Conservation (phyloP, 2,888 invertebrate species). For the Capitulum mitella region DNA sequence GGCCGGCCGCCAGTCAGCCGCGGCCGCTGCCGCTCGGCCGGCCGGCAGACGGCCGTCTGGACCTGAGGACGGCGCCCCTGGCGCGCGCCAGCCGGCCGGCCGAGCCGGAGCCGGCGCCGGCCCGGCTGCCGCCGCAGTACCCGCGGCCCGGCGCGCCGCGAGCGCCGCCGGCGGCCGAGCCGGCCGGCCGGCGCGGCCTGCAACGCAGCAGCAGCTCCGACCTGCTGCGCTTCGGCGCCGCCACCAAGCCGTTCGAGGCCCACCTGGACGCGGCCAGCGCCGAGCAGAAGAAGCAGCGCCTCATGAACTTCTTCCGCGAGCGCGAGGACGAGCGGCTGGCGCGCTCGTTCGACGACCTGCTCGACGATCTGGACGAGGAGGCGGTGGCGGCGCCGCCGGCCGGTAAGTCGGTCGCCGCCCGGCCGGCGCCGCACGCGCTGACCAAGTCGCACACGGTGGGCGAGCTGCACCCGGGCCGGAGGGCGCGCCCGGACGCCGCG, state of each 20-base stretch:
- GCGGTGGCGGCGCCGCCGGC: not conserved
- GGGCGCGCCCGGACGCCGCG: not conserved
- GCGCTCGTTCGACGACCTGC: slow-evolving; percentile 1
- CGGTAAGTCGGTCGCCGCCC: slow-evolving; percentile 6
- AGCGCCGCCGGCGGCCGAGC: slow-evolving; percentile 31
- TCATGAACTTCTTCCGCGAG: not conserved
- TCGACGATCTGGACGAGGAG: not conserved
- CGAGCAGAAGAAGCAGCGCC: not conserved
- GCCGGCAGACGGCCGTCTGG: not conserved
- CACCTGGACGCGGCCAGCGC: slow-evolving; percentile 2
- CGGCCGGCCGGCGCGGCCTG: slow-evolving; percentile 29
- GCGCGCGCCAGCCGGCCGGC: slow-evolving; percentile 19
- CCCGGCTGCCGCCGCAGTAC: slow-evolving; percentile 27
- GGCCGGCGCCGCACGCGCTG: not conserved
- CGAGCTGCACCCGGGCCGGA: not conserved
- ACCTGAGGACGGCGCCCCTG: not conserved
- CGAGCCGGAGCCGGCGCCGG: slow-evolving; percentile 29
- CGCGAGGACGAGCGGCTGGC: slow-evolving; percentile 16
- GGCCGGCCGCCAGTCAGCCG: no score
- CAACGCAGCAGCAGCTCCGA: slow-evolving; percentile 28
- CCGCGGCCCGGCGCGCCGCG: slow-evolving; percentile 29
- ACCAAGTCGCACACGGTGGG: slow-evolving; percentile 6
- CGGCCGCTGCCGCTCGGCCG: no score
- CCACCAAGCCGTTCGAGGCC: not conserved
- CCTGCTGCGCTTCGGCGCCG: not conserved